Evolutionary conservation across 2,797 vertebrate species (phyloP).

Genomic region (Enteromius afrohamiltoni): DNA sequence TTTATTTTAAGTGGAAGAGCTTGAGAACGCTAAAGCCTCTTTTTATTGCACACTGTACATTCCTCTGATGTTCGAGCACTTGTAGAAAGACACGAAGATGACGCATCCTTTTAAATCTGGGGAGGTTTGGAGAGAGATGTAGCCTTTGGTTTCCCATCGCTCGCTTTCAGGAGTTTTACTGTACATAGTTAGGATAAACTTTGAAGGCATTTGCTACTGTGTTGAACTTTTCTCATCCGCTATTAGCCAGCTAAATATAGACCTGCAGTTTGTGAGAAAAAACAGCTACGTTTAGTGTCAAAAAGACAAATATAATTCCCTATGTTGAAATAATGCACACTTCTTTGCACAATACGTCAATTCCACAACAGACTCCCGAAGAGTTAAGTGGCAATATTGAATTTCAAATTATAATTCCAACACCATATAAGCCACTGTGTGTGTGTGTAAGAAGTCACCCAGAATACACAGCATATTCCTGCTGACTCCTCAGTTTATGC

Average conservation of each 20-base stretch:
- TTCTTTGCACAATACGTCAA: background rate
- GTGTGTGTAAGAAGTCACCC: conserved; percentile 16
- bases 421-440: conserved; percentile 33
- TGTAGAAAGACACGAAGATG: conserved; percentile 17
- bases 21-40: conserved; percentile 51
- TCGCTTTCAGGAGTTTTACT: conserved; percentile 36
- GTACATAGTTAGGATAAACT: conserved; percentile 58
- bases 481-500: conserved; percentile 55
- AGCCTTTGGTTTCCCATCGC: conserved; percentile 35
- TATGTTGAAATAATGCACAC: conserved; percentile 3
- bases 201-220: conserved; percentile 45
- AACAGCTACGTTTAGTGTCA: background rate
- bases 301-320: conserved; percentile 6
- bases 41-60: background rate
- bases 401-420: conserved; percentile 40
- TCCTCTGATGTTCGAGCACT: conserved; percentile 48
- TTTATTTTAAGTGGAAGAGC: conserved; percentile 46
- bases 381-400: conserved; percentile 37
- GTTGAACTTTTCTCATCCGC: conserved; percentile 4
- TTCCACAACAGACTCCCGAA: conserved; percentile 14
- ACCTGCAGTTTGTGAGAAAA: background rate
- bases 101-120: conserved; percentile 33
- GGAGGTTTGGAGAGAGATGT: conserved; percentile 20
- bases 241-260: background rate
- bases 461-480: conserved; percentile 45